These are phyloP conservation scores for Parazoanthus swiftii DNA, from an alignment of 92 coral and sea anemone genomes.

Conservation along the genomic window DNA sequence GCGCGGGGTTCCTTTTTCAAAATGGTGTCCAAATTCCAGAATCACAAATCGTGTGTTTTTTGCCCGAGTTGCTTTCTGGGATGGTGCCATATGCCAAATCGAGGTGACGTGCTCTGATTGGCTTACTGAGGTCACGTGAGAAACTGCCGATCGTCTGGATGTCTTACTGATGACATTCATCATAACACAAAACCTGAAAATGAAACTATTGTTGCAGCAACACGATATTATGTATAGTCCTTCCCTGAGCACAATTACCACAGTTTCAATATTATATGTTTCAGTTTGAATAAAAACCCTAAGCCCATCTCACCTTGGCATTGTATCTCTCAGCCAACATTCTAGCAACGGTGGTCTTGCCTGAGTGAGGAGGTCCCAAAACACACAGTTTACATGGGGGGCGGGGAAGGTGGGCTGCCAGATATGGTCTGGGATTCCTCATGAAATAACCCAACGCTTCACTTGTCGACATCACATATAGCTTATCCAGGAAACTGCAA, in stretches of 20 bases:
- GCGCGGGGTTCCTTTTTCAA: too few species aligned
- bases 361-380: constrained; percentile 94
- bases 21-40: too few species aligned
- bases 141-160: too few species aligned
- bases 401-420: constrained; percentile 69
- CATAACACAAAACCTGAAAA: too few species aligned
- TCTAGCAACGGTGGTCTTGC: constrained; percentile 81
- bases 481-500: constrained; percentile 89
- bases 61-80: too few species aligned
- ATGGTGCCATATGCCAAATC: too few species aligned
- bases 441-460: constrained; percentile 84
- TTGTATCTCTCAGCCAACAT: constrained; percentile 79
- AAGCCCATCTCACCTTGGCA: constrained; percentile 68
- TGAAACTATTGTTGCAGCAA: neutral
- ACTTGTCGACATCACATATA: constrained; percentile 80
- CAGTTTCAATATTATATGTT: neutral
- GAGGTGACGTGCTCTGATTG: too few species aligned
- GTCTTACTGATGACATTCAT: too few species aligned
- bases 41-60: too few species aligned
- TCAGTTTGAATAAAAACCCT: neutral
- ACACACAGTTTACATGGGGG: constrained; percentile 96
- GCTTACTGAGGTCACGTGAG: too few species aligned
- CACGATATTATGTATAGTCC: constrained; percentile 16
- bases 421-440: constrained; percentile 88
- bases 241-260: too few species aligned